Evolutionary conservation across 2,113 vertebrate species (phyloP).

Genomic region (Todiramphus chloris): DNA sequence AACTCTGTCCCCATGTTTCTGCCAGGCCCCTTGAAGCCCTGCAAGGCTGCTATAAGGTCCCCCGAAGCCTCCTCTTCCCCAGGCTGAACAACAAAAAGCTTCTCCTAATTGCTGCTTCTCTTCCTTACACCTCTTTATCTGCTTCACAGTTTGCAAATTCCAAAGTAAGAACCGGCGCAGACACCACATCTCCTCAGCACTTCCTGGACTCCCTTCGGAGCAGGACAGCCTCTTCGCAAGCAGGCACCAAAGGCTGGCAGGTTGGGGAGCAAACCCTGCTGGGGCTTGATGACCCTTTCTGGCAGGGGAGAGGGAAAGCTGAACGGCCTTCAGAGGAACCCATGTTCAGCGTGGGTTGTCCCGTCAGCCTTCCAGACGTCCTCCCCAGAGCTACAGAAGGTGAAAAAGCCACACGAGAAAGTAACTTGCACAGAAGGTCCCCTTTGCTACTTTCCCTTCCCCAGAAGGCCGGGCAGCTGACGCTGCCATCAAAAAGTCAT

Average conservation of each 20-base stretch:
- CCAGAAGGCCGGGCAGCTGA: not conserved
- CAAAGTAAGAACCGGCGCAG: not conserved
- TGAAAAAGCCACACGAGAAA: not conserved
- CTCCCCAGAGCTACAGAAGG: not conserved
- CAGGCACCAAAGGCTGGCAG: not conserved
- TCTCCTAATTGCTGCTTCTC: not conserved
- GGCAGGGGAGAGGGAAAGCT: not conserved
- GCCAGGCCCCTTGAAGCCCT: not conserved
- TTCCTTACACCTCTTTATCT: not conserved
- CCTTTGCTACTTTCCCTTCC: not conserved
- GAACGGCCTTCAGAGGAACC: accelerated
- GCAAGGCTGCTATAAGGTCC: not conserved
- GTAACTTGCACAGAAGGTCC: not conserved
- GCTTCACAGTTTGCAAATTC: not conserved
- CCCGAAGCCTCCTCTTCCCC: not conserved
- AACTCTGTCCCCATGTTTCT: not conserved
- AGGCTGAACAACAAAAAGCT: not conserved
- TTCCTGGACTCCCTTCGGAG: not conserved
- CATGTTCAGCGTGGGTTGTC: not conserved
- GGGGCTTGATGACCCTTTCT: not conserved
- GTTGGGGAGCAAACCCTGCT: accelerated
- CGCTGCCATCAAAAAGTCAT: not conserved
- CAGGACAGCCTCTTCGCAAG: not conserved
- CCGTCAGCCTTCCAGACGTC: not conserved
- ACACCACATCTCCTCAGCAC: accelerated